These are phyloP conservation scores for Stenolophus ochropezus DNA, from an alignment of 2,888 invertebrate species.

Conservation along the genomic window DNA sequence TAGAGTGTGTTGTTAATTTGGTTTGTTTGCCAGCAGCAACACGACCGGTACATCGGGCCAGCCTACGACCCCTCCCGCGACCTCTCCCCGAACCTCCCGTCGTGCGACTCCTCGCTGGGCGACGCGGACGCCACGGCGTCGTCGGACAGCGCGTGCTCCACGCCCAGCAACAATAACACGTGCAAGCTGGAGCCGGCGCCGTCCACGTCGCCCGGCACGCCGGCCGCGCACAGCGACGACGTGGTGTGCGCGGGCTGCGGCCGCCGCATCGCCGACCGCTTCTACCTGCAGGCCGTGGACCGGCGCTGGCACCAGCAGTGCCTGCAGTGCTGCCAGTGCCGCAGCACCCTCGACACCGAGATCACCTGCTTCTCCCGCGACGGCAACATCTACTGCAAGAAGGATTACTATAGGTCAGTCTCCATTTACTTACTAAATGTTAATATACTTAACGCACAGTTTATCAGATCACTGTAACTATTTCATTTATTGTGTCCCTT, in stretches of 20 bases:
- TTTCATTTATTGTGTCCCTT: too few species aligned
- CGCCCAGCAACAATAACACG: conserved; percentile 73
- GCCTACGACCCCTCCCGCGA: conserved; percentile 84
- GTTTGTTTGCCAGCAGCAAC: conserved; percentile 79
- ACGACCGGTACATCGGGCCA: conserved; percentile 77
- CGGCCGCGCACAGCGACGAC: conserved; percentile 72
- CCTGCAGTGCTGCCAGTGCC: conserved; percentile 92
- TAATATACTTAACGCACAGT: too few species aligned
- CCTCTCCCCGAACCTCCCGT: conserved; percentile 84
- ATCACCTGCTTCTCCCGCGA: conserved; percentile 94
- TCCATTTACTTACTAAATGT: not conserved
- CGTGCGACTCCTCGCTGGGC: conserved; percentile 76
- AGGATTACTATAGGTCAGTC: conserved; percentile 95
- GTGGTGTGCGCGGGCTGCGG: conserved; percentile 92
- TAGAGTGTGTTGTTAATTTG: too few species aligned
- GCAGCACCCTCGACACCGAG: conserved; percentile 91
- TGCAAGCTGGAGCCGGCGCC: conserved; percentile 75
- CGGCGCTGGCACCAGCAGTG: conserved; percentile 95
- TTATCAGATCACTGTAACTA: too few species aligned
- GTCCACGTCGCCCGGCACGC: conserved; percentile 73
- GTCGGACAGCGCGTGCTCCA: conserved; percentile 77
- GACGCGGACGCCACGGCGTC: conserved; percentile 73
- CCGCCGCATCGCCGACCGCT: conserved; percentile 89
- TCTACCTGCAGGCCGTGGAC: conserved; percentile 93
- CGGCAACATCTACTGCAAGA: conserved; percentile 96